Percentiles rank a stretch among this genome's conserved stretches.
These are phyloP conservation scores for Platycheirus rosarum DNA, from an alignment of 2,888 invertebrate species.

Conservation along the genomic window DNA sequence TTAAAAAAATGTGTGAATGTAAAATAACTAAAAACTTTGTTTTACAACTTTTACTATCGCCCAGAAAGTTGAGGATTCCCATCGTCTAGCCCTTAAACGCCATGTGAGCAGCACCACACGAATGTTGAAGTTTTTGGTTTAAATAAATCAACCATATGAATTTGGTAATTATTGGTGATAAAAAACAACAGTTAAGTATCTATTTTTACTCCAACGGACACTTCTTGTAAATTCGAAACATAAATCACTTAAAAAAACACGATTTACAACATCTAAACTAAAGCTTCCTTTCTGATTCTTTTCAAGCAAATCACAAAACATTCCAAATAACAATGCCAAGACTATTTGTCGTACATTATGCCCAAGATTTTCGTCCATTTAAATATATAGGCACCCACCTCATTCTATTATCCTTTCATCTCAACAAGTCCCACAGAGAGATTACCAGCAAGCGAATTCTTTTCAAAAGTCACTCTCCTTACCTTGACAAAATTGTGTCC, in stretches of 20 bases:
- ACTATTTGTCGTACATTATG: conserved; percentile 10
- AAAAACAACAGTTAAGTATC: no score
- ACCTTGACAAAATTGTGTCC: conserved; percentile 41
- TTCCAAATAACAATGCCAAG: conserved; percentile 1
- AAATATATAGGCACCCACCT: no score
- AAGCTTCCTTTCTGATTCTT: conserved; percentile 1
- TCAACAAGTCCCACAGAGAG: conserved; percentile 21
- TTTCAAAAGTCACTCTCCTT: conserved; percentile 41
- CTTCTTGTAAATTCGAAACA: not conserved
- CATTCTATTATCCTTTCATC: conserved; percentile 37
- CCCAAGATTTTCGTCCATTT: conserved; percentile 28
- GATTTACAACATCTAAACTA: conserved; percentile 20
- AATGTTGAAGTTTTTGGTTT: no score
- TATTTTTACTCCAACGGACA: no score
- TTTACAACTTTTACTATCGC: no score
- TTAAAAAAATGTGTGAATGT: no score
- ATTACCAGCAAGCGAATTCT: conserved; percentile 16
- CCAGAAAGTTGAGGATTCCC: no score
- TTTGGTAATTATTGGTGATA: no score
- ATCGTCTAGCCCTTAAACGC: no score
- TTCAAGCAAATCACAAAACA: not conserved
- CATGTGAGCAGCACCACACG: no score
- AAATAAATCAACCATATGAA: no score
- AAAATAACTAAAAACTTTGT: no score
- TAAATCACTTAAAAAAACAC: conserved; percentile 29